phyloP scores from a whole-genome alignment of 2,888 invertebrate genomes.

The Erebia ligea region DNA sequence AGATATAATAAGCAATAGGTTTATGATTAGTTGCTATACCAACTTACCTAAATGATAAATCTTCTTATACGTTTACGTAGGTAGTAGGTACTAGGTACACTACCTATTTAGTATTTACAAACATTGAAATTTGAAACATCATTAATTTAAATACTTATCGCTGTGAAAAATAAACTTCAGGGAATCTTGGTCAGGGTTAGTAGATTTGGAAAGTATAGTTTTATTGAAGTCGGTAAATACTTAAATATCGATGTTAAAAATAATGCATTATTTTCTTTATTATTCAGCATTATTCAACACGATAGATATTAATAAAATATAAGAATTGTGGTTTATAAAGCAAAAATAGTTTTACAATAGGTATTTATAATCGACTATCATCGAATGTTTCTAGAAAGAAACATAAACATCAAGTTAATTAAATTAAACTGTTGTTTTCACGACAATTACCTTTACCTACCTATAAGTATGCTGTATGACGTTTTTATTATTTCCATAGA shows the following conservation, averaged over 20 bases:
- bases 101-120: not conserved
- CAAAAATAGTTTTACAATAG: not conserved
- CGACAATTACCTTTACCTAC: too few species aligned
- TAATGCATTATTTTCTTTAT: not conserved
- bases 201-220: slow-evolving; percentile 1
- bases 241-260: not conserved
- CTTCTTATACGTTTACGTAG: too few species aligned
- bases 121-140: not conserved
- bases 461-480: too few species aligned
- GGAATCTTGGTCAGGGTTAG: slow-evolving; percentile 20
- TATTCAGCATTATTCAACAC: not conserved
- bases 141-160: slow-evolving; percentile 19
- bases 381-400: slow-evolving; percentile 6
- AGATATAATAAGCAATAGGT: too few species aligned
- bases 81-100: not conserved
- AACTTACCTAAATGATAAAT: too few species aligned
- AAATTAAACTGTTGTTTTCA: not conserved
- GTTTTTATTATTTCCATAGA: slow-evolving; percentile 1
- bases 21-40: too few species aligned
- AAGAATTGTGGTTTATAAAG: not conserved
- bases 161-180: slow-evolving; percentile 6
- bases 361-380: not conserved
- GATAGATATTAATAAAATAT: not conserved
- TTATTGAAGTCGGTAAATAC: not conserved
- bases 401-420: not conserved